Evolutionary conservation across 2,888 invertebrate species (phyloP).

Genomic region (Congeria kusceri): DNA sequence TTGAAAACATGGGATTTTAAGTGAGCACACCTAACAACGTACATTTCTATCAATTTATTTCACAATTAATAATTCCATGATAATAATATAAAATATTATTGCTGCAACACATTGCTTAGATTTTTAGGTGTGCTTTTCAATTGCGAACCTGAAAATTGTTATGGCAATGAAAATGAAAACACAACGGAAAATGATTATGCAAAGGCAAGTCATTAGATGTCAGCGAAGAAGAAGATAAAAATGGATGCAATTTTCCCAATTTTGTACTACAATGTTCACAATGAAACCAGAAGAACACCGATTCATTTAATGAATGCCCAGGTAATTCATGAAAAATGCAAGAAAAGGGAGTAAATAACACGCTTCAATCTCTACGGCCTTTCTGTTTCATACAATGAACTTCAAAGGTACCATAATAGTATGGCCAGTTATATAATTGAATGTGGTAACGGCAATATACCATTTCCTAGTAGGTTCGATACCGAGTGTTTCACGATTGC

Average conservation of each 20-base stretch:
- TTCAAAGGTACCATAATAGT: slow-evolving; percentile 27
- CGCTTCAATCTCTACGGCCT: slow-evolving; percentile 16
- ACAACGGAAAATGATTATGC: neutral
- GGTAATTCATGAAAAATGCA: slow-evolving; percentile 21
- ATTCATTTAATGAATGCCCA: slow-evolving; percentile 23
- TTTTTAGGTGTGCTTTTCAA: slow-evolving; percentile 9
- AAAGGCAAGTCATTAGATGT: neutral
- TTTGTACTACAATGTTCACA: slow-evolving; percentile 16
- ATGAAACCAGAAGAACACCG: slow-evolving; percentile 22
- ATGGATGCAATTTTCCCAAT: slow-evolving; percentile 11
- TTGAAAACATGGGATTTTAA: too few relatives aligned
- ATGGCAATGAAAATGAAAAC: neutral
- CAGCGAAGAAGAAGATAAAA: neutral
- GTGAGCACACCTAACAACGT: too few relatives aligned
- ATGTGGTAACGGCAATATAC: slow-evolving; percentile 9
- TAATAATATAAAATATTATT: too few relatives aligned
- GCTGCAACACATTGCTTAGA: too few relatives aligned
- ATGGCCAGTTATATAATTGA: slow-evolving; percentile 12
- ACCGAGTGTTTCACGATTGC: slow-evolving; percentile 25
- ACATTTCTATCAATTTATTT: too few relatives aligned
- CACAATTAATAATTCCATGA: too few relatives aligned
- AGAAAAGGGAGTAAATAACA: slow-evolving; percentile 8
- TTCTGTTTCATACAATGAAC: slow-evolving; percentile 21
- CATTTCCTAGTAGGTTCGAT: slow-evolving; percentile 22
- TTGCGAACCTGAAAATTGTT: slow-evolving; percentile 4